Evolutionary conservation across 2,888 invertebrate genomes (phyloP), one percentile per base, ranked within the genome.

Genomic region (Sesia apiformis): DNA sequence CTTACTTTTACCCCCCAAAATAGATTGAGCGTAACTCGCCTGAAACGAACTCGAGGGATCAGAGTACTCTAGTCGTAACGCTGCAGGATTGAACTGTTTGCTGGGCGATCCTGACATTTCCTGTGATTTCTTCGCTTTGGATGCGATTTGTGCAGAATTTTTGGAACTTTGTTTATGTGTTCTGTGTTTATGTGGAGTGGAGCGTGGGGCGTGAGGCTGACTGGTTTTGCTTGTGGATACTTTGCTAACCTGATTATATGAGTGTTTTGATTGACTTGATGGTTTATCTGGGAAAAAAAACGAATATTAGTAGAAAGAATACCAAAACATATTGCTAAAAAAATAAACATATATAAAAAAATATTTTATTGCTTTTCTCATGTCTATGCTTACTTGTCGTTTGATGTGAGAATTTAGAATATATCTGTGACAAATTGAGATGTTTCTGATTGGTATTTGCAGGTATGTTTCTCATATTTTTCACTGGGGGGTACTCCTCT

Each of bases 191-290:
- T 80, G 79, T 52, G 75, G 64, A 41, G 67, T 61, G 23, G 74
- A 61, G 54, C 84, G 76, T 41, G 78, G 72, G 5, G 71, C 63
- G 57, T 80, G 78, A 46, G 72, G 56, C 59, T 84, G 84, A 66
- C 71, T 84, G 59, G 90, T 79, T 83, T 89, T 90, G 76, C 84
- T 88, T 53, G 87, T 86, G 54, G 90, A 86, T 53, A 88, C 85
- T 82, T 89, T 89, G 78, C 90, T 90, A 60, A 89, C 87, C 87
- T 90, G 90, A 62, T 88, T 89, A 64, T 90, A 90, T 54, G 89
- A 88, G 66, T 90, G 90, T 68, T 89, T 90, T 38, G 87, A 86
- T 67, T 89, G 90, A 55, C 85, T 78, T 56, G 83, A 82, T 58
- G 81, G 67, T 84, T 90, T 90, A 81, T 84, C 90, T 90, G 78